phyloP scores from a whole-genome alignment of 2,888 invertebrate genomes.

The Drosophila colorata region DNA sequence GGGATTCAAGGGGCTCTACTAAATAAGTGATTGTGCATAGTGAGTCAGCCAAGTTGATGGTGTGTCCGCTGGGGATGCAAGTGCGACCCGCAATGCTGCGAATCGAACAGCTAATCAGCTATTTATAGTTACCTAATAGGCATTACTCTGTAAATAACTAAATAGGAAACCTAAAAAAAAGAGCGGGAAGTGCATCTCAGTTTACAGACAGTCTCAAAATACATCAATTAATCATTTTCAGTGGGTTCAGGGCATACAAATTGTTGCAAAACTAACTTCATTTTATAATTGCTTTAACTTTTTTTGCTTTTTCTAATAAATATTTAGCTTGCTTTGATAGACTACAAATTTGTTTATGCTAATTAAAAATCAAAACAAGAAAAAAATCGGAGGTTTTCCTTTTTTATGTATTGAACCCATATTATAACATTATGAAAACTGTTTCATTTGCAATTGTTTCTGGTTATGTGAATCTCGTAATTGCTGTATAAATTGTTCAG shows the following conservation, averaged over 20 bases:
- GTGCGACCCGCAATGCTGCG: slow-evolving; percentile 11
- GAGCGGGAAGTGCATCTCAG: background rate
- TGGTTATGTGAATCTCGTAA: background rate
- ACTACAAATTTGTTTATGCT: too few species aligned
- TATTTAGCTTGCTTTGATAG: too few species aligned
- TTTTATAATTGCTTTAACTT: too few species aligned
- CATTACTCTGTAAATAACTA: background rate
- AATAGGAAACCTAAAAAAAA: background rate
- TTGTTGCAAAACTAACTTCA: too few species aligned
- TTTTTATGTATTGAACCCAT: too few species aligned
- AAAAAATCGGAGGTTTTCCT: too few species aligned
- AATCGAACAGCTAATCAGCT: slow-evolving; percentile 38
- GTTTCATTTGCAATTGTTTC: background rate
- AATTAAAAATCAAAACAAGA: too few species aligned
- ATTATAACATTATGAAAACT: background rate
- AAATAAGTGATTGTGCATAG: slow-evolving; percentile 5
- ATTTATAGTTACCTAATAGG: slow-evolving; percentile 52
- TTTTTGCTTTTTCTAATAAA: too few species aligned
- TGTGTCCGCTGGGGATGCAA: too few species aligned
- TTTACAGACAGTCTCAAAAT: too few species aligned
- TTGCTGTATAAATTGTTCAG: slow-evolving; percentile 1
- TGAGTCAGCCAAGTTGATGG: slow-evolving; percentile 22
- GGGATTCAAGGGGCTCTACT: slow-evolving; percentile 21
- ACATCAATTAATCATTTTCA: too few species aligned
- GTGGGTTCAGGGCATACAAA: too few species aligned